phyloP scores from a whole-genome alignment of 2,113 vertebrate genomes.

The Ptilonorhynchus violaceus region DNA sequence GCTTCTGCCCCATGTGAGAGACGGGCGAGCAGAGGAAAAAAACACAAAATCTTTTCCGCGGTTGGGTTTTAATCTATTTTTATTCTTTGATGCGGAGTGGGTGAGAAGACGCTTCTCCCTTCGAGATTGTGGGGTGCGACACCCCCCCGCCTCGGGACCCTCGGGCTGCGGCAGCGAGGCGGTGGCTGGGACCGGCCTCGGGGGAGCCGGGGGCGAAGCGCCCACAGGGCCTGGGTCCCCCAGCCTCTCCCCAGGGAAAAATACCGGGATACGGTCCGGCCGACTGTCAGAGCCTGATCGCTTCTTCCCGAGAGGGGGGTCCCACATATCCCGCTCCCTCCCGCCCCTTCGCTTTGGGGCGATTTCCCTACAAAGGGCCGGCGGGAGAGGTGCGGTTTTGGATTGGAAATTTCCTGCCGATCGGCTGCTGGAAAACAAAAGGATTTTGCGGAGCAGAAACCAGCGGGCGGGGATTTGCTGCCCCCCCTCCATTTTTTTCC shows the following conservation, averaged over 20 bases:
- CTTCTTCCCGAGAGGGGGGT: neutral
- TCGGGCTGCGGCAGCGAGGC: neutral
- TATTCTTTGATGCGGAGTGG: neutral
- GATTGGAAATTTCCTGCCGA: conserved; percentile 18
- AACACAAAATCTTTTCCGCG: neutral
- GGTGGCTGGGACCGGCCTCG: neutral
- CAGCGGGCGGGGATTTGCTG: neutral
- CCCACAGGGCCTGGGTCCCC: neutral
- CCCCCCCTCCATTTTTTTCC: neutral
- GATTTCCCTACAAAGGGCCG: neutral
- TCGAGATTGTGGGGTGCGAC: neutral
- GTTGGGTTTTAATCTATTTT: neutral
- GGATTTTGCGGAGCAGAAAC: neutral
- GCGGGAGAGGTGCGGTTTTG: neutral
- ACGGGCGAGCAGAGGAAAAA: rapidly evolving
- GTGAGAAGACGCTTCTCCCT: neutral
- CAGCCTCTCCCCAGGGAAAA: neutral
- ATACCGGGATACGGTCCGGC: neutral
- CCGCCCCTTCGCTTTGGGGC: neutral
- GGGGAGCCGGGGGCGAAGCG: neutral
- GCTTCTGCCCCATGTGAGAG: neutral
- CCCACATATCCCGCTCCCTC: neutral
- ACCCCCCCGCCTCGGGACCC: neutral
- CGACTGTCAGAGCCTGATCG: neutral
- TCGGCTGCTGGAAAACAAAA: conserved; percentile 37